These are phyloP conservation scores for Lerema accius DNA, from an alignment of 1,140 invertebrate species.

Conservation along the genomic window DNA sequence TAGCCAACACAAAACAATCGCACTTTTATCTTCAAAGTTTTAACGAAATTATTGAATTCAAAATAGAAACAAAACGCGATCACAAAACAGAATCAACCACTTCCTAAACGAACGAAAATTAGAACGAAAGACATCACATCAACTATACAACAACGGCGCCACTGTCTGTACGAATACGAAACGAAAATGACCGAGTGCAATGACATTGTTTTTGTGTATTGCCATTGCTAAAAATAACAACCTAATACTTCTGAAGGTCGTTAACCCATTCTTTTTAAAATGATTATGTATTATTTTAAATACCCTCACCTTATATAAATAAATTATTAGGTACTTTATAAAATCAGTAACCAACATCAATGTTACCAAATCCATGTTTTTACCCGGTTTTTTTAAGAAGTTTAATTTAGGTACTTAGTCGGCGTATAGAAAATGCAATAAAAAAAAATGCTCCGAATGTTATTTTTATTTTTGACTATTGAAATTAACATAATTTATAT, in stretches of 20 bases:
- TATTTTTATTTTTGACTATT: no score
- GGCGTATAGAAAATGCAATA: no score
- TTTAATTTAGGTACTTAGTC: no score
- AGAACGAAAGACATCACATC: conserved; percentile 32
- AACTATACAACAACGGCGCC: conserved; percentile 45
- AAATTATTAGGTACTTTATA: no score
- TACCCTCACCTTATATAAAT: no score
- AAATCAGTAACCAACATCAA: no score
- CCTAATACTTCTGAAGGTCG: not conserved
- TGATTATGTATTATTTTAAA: no score
- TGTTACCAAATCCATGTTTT: no score
- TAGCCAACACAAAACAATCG: conserved; percentile 28
- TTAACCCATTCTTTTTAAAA: not conserved
- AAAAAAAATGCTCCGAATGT: no score
- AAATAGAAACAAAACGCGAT: conserved; percentile 45
- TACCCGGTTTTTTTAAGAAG: no score
- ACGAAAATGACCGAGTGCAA: conserved; percentile 13
- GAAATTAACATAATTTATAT: no score
- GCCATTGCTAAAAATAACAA: conserved; percentile 18
- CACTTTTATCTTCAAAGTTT: conserved; percentile 9
- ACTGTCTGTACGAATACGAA: conserved; percentile 32
- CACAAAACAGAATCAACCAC: conserved; percentile 39
- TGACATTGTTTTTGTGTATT: conserved; percentile 35
- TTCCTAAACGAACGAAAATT: conserved; percentile 40
- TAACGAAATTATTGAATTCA: conserved; percentile 34